These are phyloP conservation scores for Hypsibius dujardini DNA, from an alignment of 1,140 invertebrate species.

Conservation along the genomic window DNA sequence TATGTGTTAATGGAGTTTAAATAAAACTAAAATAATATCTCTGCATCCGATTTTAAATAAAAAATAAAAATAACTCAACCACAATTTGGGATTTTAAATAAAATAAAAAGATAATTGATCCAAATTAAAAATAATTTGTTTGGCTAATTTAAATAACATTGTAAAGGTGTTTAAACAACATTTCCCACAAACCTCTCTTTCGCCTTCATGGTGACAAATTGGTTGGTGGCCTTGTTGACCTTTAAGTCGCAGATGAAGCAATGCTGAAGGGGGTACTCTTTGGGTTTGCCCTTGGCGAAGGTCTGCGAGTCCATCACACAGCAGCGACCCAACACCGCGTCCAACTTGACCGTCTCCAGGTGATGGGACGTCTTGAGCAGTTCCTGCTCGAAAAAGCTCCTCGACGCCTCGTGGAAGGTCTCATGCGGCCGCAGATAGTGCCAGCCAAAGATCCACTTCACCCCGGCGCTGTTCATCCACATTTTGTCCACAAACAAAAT, in stretches of 20 bases:
- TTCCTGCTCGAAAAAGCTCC: slow-evolving; percentile 90
- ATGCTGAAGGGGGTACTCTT: slow-evolving; percentile 63
- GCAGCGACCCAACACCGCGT: slow-evolving; percentile 78
- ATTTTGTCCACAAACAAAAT: slow-evolving; percentile 80
- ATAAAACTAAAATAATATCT: no score
- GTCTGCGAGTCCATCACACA: slow-evolving; percentile 84
- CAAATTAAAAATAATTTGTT: no score
- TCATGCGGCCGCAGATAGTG: slow-evolving; percentile 89
- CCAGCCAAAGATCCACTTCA: slow-evolving; percentile 80
- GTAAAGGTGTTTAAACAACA: no score
- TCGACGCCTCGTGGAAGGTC: slow-evolving; percentile 85
- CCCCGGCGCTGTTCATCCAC: slow-evolving; percentile 77
- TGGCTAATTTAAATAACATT: no score
- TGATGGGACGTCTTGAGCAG: slow-evolving; percentile 9
- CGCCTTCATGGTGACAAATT: background rate
- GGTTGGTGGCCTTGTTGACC: slow-evolving; percentile 70
- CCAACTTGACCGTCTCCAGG: slow-evolving; percentile 70
- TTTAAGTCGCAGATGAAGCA: slow-evolving; percentile 90
- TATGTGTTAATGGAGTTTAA: no score
- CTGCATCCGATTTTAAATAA: no score
- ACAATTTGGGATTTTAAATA: no score
- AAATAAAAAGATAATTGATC: no score
- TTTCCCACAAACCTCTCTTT: background rate
- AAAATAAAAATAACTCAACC: no score
- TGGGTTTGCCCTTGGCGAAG: slow-evolving; percentile 75